Base-by-base conservation (phyloP, 1,140 invertebrate genomes). In the Zophobas morio region DNA sequence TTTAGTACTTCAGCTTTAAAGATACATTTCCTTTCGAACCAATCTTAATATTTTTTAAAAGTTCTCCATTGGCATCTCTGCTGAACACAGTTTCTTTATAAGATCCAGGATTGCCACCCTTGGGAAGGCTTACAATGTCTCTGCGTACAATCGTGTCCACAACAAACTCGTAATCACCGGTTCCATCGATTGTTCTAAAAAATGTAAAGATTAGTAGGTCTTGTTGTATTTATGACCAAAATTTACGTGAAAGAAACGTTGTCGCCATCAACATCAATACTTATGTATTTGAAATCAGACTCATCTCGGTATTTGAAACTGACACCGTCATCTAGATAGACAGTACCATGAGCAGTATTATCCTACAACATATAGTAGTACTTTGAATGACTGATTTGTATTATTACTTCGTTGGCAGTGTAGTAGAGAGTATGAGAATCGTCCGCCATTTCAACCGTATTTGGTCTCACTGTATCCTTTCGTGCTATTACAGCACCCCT, bases 401-500 rank as follows among this genome's bases (percentile, higher is more conserved):
- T 56, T 56, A 34, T 60, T 60, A 60, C 56, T 36, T 36, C 34
- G 37, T 60, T 36, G 0, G 36, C 1, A 35, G 56, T 60, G n/a
- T 2, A 60, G 42, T 72, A 72, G 0, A 99, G 86, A 0, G 98
- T 98, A 85, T 95, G 96, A 0, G 98, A 97, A 88, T 99, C 98
- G 83, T 95, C 88, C 1, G 90, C 89, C 92, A 96, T 96, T 0
- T 97, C 88, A 1, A 90, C 87, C 0, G 96, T 93, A 8, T 96
- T 92, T 51, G 98, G 90, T 20, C 98, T 90, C 72, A 95, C 91
- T 78, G 97, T 90, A 87, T 97, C 93, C 86, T 97, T 97, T 53
- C 94, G 92, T 0, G 97, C 93, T 47, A 99, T 89, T 77, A 99
- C 96, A 2, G 91, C 91, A 32, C 97, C 98, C 71, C 96, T 95